These are phyloP conservation scores for Atlantisia rogersi DNA, from an alignment of 2,113 vertebrate species.

Conservation along the genomic window DNA sequence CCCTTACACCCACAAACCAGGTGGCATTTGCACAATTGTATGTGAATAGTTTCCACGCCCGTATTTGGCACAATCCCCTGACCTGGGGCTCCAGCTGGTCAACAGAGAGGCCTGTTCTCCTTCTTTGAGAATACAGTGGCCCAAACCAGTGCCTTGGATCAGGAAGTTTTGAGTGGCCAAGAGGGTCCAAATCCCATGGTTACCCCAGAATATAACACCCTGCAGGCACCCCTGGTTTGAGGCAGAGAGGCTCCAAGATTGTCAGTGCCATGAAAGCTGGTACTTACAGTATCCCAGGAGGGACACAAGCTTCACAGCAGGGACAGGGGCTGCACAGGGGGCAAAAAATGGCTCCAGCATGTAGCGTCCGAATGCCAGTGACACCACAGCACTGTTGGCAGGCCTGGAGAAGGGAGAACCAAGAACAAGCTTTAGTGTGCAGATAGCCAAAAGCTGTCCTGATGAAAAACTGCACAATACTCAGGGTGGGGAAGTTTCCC, in stretches of 20 bases:
- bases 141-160: background rate
- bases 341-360: constrained; percentile 84
- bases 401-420: constrained; percentile 71
- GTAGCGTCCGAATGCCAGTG: constrained; percentile 87
- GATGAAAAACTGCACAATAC: background rate
- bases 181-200: background rate
- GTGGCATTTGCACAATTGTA: background rate
- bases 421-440: background rate
- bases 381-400: constrained; percentile 81
- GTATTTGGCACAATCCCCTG: background rate
- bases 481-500: background rate
- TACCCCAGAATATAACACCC: background rate
- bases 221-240: rapidly evolving
- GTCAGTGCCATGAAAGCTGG: rapidly evolving
- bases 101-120: background rate
- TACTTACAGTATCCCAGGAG: constrained; percentile 86
- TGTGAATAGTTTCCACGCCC: background rate
- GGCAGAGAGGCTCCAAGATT: background rate
- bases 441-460: background rate
- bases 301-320: constrained; percentile 80
- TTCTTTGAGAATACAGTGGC: background rate
- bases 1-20: background rate
- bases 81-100: background rate
- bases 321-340: constrained; percentile 81
- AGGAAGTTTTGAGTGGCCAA: background rate